These are phyloP conservation scores for Xiphorhynchus elegans DNA, from an alignment of 2,113 vertebrate species.

Conservation along the genomic window DNA sequence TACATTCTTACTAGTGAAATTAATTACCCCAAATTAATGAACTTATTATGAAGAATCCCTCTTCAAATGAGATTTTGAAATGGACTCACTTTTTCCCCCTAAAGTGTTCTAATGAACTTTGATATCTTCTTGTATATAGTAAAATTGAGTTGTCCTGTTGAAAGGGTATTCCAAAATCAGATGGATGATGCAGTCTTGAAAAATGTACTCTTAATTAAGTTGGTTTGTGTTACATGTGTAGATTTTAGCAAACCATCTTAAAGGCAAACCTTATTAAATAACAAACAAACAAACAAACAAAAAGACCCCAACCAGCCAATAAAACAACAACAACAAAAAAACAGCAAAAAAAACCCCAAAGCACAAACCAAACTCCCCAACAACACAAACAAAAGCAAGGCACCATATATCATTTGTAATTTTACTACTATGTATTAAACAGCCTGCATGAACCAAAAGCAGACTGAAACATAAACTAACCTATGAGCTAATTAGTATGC, in stretches of 20 bases:
- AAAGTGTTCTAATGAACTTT: background rate
- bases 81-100: accelerated
- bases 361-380: too few relatives aligned
- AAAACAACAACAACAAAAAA: too few relatives aligned
- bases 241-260: background rate
- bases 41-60: background rate
- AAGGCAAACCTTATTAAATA: background rate
- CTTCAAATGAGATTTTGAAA: background rate
- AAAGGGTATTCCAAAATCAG: background rate
- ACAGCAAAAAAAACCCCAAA: accelerated
- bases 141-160: background rate
- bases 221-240: background rate
- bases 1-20: background rate
- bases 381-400: too few relatives aligned
- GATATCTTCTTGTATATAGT: background rate
- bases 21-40: background rate
- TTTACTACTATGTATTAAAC: too few relatives aligned
- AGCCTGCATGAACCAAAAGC: too few relatives aligned
- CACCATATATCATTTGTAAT: too few relatives aligned
- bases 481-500: too few relatives aligned
- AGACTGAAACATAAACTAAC: too few relatives aligned
- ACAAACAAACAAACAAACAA: too few relatives aligned
- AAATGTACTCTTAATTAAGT: background rate
- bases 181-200: background rate
- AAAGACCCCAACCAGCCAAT: accelerated